These are phyloP conservation scores for Standfussiana lucernea DNA, from an alignment of 2,888 invertebrate species.

Conservation along the genomic window DNA sequence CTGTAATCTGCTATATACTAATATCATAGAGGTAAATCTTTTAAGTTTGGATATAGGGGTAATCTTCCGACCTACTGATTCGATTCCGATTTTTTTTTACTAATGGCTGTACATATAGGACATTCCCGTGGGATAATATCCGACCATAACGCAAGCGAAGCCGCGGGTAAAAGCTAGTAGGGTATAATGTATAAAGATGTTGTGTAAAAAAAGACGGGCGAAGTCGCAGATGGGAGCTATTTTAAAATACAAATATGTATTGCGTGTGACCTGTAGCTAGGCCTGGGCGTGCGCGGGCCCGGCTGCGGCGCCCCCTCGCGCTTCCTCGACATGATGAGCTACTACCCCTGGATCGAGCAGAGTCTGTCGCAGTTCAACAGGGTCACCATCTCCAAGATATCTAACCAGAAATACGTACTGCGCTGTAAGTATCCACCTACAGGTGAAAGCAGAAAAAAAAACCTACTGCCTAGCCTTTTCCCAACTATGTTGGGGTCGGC, in stretches of 20 bases:
- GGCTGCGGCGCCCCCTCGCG: constrained; percentile 84
- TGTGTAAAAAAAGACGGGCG: not conserved
- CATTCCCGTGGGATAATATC: no score
- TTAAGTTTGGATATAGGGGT: no score
- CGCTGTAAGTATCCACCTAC: constrained; percentile 72
- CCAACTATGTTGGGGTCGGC: no score
- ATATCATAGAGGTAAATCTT: no score
- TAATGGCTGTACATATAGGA: not conserved
- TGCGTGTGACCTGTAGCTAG: constrained; percentile 71
- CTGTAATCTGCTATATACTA: no score
- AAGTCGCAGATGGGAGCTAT: not conserved
- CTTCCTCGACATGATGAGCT: constrained; percentile 82
- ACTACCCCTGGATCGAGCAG: constrained; percentile 80
- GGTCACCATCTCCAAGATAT: constrained; percentile 79
- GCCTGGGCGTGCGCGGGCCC: constrained; percentile 81
- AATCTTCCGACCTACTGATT: no score
- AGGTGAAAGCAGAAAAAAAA: not conserved
- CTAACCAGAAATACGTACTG: constrained; percentile 78
- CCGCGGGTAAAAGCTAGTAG: no score
- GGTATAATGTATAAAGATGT: no score
- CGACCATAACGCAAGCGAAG: no score
- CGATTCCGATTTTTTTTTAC: no score
- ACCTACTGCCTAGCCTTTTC: no score
- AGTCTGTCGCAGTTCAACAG: constrained; percentile 76
- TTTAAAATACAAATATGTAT: not conserved